Evolutionary conservation across 2,888 invertebrate species (phyloP).

Genomic region (Cordylochernes scorpioides): DNA sequence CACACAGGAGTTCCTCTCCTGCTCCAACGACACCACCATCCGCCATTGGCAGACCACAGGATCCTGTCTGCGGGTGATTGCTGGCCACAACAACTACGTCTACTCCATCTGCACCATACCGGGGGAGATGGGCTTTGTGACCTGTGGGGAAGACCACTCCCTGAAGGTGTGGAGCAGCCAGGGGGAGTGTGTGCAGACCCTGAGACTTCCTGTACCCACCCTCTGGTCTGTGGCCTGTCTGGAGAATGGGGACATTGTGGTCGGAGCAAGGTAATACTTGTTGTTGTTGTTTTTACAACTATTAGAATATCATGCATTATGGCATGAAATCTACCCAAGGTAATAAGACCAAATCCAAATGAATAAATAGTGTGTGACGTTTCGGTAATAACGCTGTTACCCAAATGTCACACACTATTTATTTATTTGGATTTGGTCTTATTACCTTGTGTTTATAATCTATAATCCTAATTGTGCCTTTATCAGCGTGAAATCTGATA

Average conservation of each 20-base stretch:
- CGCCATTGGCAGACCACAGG: slow-evolving; percentile 54
- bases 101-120: slow-evolving; percentile 22
- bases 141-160: slow-evolving; percentile 65
- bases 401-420: too few relatives aligned
- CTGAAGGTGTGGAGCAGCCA: slow-evolving; percentile 47
- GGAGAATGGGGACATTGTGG: slow-evolving; percentile 61
- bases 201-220: slow-evolving; percentile 53
- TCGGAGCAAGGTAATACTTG: slow-evolving; percentile 41
- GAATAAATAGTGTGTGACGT: too few relatives aligned
- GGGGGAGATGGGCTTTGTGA: slow-evolving; percentile 36
- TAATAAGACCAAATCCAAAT: too few relatives aligned
- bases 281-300: slow-evolving; percentile 1
- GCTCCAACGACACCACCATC: slow-evolving; percentile 70
- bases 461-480: too few relatives aligned
- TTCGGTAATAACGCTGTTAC: too few relatives aligned
- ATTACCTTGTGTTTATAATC: too few relatives aligned
- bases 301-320: background rate
- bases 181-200: slow-evolving; percentile 29
- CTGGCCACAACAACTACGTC: slow-evolving; percentile 23
- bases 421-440: too few relatives aligned
- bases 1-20: slow-evolving; percentile 51
- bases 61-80: slow-evolving; percentile 34
- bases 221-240: slow-evolving; percentile 62
- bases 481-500: too few relatives aligned
- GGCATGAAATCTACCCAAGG: too few relatives aligned